These are phyloP conservation scores for Lasiurus cinereus DNA, from an alignment of 2,113 vertebrate genomes.

Conservation along the genomic window DNA sequence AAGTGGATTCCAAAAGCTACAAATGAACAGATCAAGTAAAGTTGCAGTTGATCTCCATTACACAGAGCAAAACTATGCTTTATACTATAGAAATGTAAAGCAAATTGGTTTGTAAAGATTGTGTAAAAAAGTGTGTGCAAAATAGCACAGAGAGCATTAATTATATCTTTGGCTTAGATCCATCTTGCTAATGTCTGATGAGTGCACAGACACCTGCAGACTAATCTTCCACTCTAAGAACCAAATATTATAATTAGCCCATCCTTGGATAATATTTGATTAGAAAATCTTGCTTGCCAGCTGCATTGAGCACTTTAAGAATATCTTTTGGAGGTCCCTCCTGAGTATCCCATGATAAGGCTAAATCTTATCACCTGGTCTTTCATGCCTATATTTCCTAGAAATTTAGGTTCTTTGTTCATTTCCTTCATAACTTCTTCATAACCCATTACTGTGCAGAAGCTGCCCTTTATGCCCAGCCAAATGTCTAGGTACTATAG, in stretches of 20 bases:
- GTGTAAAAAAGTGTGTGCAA: neutral
- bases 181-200: neutral
- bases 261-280: neutral
- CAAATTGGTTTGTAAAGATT: neutral
- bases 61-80: neutral
- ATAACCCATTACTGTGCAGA: neutral
- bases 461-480: neutral
- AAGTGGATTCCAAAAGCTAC: neutral
- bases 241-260: neutral
- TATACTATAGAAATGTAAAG: neutral
- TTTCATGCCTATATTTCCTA: neutral
- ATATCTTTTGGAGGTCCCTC: neutral
- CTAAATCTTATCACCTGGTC: neutral
- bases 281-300: neutral
- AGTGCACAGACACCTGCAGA: neutral
- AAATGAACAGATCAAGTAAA: neutral
- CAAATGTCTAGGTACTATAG: neutral
- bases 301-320: neutral
- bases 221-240: neutral
- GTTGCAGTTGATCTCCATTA: neutral
- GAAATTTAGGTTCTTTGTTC: neutral
- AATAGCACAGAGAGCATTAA: neutral
- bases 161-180: neutral
- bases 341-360: neutral
- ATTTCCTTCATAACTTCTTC: neutral